Evolutionary conservation across 2,113 vertebrate genomes (phyloP).

Genomic region (Indicator maculatus): DNA sequence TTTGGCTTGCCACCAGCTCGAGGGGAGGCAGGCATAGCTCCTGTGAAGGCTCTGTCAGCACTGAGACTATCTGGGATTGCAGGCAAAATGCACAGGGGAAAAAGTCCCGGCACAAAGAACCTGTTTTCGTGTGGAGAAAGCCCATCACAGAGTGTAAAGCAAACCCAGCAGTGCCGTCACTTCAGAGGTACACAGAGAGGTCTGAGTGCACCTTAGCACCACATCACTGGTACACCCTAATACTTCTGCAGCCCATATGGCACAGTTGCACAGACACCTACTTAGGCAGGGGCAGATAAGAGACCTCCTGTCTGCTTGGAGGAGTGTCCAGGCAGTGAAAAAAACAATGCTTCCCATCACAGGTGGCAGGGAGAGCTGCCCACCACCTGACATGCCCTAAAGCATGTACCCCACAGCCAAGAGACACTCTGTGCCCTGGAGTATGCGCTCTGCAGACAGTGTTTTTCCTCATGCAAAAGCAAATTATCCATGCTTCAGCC

Average conservation of each 20-base stretch:
- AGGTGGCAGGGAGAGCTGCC: background rate
- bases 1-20: background rate
- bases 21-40: background rate
- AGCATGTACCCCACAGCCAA: background rate
- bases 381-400: accelerated
- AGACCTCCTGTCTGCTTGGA: background rate
- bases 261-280: background rate
- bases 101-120: background rate
- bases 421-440: accelerated
- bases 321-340: background rate
- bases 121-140: background rate
- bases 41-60: background rate
- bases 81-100: background rate
- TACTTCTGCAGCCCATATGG: background rate
- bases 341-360: background rate
- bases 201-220: accelerated
- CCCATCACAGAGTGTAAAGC: background rate
- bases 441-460: accelerated
- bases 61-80: background rate
- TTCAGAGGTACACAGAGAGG: accelerated
- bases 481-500: background rate
- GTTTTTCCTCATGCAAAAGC: background rate
- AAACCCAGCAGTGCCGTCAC: accelerated
- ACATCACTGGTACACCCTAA: accelerated
- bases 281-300: background rate